Percentiles rank a stretch among this genome's conserved stretches.
phyloP scores from a whole-genome alignment of 2,888 invertebrate species.

The Muscina levida region DNA sequence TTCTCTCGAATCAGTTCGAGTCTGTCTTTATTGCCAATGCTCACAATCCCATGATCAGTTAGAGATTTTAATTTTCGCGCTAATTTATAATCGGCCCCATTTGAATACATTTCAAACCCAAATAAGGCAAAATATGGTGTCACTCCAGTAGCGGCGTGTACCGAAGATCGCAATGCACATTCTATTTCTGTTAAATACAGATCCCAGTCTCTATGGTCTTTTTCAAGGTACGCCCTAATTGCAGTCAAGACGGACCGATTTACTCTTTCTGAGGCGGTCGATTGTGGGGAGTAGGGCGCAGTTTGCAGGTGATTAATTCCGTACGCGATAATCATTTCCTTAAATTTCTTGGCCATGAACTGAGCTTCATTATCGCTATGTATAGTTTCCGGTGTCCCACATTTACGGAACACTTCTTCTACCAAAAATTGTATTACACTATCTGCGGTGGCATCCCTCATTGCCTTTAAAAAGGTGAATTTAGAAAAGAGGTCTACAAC shows the following conservation, averaged over 20 bases:
- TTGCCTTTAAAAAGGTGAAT: background rate
- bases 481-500: background rate
- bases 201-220: background rate
- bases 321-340: background rate
- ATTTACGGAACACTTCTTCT: background rate
- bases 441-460: background rate
- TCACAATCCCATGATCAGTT: too few relatives aligned
- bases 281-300: background rate
- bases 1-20: too few relatives aligned
- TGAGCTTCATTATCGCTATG: background rate
- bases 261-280: background rate
- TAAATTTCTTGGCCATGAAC: background rate
- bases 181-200: too few relatives aligned
- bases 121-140: constrained; percentile 46
- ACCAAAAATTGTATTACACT: background rate
- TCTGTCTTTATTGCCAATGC: too few relatives aligned
- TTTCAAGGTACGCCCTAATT: background rate
- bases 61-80: constrained; percentile 14
- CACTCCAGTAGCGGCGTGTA: constrained; percentile 8
- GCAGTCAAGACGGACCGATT: background rate
- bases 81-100: constrained; percentile 42
- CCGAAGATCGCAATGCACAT: too few relatives aligned
- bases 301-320: background rate
- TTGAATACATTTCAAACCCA: constrained; percentile 28
- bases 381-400: background rate